Base-by-base conservation (phyloP, 2,888 invertebrate genomes). In the Mesopsocus fuscifrons region DNA sequence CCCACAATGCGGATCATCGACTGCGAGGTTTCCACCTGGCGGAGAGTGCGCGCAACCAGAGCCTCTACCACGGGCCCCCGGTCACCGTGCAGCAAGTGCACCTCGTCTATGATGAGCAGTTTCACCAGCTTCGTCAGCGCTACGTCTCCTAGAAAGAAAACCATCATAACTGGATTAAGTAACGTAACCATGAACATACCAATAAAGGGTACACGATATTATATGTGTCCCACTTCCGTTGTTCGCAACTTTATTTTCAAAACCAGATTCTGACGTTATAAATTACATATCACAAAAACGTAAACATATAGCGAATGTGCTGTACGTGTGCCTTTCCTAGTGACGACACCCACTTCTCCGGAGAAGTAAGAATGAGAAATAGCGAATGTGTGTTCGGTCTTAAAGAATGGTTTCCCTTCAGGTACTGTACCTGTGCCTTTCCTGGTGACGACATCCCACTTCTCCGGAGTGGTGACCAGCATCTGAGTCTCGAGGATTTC, bases 361-460 rank as follows among this genome's bases (percentile, higher is more conserved):
- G 17, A 32, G 23, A 20, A 26, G 9, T n/a, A 21, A 21, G 8
- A 44, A 40, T 17, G 17, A 26, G n/a, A n/a, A n/a, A n/a, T n/a
- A 41, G 2, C 21, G 8, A 17, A 13, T 9, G 13, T 34, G 9
- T 11, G 17, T 26, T 21, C 13, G 18, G n/a, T n/a, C n/a, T n/a
- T n/a, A n/a, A n/a, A n/a, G n/a, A n/a, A n/a, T n/a, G n/a, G n/a
- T n/a, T n/a, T n/a, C n/a, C n/a, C n/a, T n/a, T n/a, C n/a, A 11
- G 33, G 21, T n/a, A 30, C 26, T 51, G 58, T 57, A 74, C 75
- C 78, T 20, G 81, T 77, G 13, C 84, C 83, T 60, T 99, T 99
- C 50, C 98, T 70, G 0, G 97, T 97, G 2, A 98, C 91, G 4
- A 99, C 94, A 59, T 99, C 98, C 97, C 98, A 98, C 56, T 99